A percentile compares a stretch with the other conserved stretches of the same genome.
phyloP scores from a whole-genome alignment of 2,797 vertebrate genomes.

The Halcyon smyrnensis region DNA sequence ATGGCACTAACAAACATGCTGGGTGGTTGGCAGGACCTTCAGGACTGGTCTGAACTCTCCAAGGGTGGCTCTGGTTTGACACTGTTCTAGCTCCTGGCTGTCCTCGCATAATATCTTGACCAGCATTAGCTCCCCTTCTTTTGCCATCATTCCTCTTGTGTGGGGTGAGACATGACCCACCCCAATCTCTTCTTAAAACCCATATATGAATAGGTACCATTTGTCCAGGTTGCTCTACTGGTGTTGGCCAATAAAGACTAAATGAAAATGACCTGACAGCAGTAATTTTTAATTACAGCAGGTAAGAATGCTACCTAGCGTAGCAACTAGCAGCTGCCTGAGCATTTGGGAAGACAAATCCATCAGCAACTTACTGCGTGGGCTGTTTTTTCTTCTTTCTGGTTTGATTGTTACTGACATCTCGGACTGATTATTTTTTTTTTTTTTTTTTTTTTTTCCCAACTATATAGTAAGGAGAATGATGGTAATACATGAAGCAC shows the following conservation, averaged over 20 bases:
- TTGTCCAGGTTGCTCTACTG: not conserved
- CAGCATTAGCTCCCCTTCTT: not conserved
- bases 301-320: not conserved
- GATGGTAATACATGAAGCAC: rapidly evolving
- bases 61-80: not conserved
- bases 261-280: not conserved
- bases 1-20: not conserved
- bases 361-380: not conserved
- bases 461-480: not conserved
- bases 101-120: not conserved
- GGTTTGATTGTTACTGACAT: not conserved
- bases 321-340: not conserved
- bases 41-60: rapidly evolving
- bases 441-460: not conserved
- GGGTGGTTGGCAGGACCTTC: not conserved
- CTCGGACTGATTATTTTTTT: too few species aligned
- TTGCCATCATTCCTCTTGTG: not conserved
- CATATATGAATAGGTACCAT: too few species aligned
- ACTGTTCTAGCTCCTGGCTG: rapidly evolving
- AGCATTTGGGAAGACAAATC: not conserved
- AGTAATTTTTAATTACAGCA: not conserved
- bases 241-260: not conserved
- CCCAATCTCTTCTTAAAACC: not conserved
- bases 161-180: not conserved
- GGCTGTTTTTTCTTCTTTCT: not conserved